Evolutionary conservation across 2,113 vertebrate species (phyloP).

Genomic region (Cavia aperea): DNA sequence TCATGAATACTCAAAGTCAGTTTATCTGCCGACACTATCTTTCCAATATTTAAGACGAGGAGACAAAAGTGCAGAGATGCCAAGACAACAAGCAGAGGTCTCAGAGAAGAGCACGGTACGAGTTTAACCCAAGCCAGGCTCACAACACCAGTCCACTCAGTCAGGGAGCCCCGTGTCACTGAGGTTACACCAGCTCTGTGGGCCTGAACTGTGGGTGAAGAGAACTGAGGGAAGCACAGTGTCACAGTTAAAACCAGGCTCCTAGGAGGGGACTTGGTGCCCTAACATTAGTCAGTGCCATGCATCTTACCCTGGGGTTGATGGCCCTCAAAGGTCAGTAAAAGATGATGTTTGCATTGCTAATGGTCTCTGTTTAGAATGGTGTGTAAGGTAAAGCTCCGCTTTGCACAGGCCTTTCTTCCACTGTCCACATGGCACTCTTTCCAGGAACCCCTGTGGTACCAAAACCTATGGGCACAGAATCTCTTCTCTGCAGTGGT

Average conservation of each 20-base stretch:
- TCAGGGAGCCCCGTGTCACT: accelerated
- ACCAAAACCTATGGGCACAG: too few relatives aligned
- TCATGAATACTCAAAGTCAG: background rate
- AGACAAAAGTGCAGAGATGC: background rate
- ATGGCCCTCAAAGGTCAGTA: background rate
- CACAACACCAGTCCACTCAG: background rate
- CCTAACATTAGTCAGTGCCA: accelerated
- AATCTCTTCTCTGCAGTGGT: too few relatives aligned
- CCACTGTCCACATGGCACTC: too few relatives aligned
- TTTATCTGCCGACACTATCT: background rate
- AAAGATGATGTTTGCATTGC: background rate
- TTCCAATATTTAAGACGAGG: background rate
- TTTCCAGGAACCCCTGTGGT: accelerated
- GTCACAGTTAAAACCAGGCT: background rate
- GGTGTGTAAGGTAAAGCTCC: background rate
- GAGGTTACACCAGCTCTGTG: background rate
- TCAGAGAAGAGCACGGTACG: background rate
- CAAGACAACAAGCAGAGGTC: background rate
- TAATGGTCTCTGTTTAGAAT: background rate
- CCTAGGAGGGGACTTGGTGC: background rate
- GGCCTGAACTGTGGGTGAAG: background rate
- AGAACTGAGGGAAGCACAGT: background rate
- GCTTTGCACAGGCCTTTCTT: background rate
- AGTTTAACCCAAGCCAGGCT: background rate
- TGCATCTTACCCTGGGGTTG: background rate